Conservation (phyloP, 2,797 vertebrate genomes). For the Gambelia wislizenii region DNA sequence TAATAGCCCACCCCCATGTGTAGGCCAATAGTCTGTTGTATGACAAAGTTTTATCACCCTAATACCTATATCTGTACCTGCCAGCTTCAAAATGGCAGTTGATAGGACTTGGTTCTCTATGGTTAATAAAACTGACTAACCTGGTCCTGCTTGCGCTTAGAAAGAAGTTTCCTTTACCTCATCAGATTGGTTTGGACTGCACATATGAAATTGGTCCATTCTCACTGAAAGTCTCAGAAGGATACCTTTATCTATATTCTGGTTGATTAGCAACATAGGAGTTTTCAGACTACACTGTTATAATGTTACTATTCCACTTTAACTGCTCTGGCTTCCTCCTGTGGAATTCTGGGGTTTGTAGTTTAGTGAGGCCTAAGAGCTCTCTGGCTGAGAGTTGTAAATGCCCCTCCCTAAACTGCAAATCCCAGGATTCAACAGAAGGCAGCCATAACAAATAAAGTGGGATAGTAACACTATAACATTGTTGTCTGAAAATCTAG, state of each 20-base stretch:
- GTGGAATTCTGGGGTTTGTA: too few relatives aligned
- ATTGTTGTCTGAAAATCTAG: too few relatives aligned
- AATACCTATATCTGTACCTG: background rate
- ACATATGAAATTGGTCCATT: slow-evolving; percentile 62
- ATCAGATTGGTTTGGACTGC: slow-evolving; percentile 61
- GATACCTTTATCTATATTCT: slow-evolving; percentile 53
- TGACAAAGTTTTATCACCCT: background rate
- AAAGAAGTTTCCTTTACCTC: slow-evolving; percentile 51
- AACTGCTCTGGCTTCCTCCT: too few relatives aligned
- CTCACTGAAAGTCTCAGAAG: slow-evolving; percentile 44
- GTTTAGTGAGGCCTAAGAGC: too few relatives aligned
- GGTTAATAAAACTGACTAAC: background rate
- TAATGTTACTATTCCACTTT: too few relatives aligned
- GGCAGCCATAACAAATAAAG: too few relatives aligned
- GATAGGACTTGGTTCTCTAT: background rate
- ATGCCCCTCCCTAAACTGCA: too few relatives aligned
- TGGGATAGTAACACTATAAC: too few relatives aligned
- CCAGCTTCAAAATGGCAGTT: background rate
- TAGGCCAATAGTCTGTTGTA: background rate
- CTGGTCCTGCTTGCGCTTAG: background rate
- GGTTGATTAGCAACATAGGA: slow-evolving; percentile 56
- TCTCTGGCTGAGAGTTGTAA: too few relatives aligned
- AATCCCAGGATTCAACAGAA: too few relatives aligned
- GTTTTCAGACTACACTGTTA: too few relatives aligned
- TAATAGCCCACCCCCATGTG: background rate